Evolutionary conservation across 2,888 invertebrate genomes (phyloP).

Genomic region (Drosophila nr. perissopoda): DNA sequence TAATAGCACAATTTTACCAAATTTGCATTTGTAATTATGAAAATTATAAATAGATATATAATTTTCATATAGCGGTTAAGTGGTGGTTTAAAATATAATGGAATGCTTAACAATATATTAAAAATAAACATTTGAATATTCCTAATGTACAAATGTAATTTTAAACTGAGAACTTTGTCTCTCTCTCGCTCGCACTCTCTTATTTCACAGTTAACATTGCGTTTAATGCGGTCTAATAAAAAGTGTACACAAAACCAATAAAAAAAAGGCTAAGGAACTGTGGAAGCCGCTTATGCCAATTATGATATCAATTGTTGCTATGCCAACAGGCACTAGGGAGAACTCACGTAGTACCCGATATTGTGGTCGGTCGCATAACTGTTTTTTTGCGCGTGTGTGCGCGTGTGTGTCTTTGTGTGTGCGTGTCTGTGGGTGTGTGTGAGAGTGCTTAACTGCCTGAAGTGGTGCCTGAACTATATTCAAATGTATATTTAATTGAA

Average conservation of each 20-base stretch:
- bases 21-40: not conserved
- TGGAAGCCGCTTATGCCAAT: conserved; percentile 63
- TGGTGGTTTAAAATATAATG: not conserved
- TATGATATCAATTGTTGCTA: conserved; percentile 72
- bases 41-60: not conserved
- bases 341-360: conserved; percentile 27
- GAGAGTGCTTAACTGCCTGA: conserved; percentile 37
- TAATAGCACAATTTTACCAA: not conserved
- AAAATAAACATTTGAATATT: not conserved
- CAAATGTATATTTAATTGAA: conserved; percentile 29
- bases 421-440: not conserved
- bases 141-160: not conserved
- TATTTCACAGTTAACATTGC: not conserved
- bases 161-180: not conserved
- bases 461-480: conserved; percentile 25
- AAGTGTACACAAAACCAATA: not conserved
- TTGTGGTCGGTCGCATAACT: conserved; percentile 60
- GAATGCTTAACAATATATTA: not conserved
- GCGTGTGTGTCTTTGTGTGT: conserved; percentile 4
- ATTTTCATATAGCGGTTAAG: not conserved
- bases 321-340: conserved; percentile 39
- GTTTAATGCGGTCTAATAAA: conserved; percentile 11
- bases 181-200: not conserved
- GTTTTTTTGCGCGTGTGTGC: conserved; percentile 36
- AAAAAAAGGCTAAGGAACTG: conserved; percentile 35